Percentiles rank a stretch among this genome's conserved stretches.
These are phyloP conservation scores for Monarcha castaneiventris DNA, from an alignment of 2,113 vertebrate genomes.

Conservation along the genomic window DNA sequence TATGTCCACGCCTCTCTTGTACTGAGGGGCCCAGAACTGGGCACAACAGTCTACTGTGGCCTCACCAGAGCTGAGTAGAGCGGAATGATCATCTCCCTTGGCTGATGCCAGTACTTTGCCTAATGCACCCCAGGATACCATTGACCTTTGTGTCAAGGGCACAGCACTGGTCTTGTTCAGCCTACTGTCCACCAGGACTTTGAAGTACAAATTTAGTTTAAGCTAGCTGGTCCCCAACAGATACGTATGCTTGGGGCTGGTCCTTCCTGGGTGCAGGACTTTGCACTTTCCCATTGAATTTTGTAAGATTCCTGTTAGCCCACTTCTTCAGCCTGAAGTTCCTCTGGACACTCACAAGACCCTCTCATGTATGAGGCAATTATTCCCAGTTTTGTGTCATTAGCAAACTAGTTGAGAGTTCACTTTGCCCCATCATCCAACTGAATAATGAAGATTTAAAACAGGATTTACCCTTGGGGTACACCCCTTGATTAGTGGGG, in stretches of 20 bases:
- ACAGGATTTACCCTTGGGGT: neutral
- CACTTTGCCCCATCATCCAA: neutral
- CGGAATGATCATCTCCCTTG: neutral
- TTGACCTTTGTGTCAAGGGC: neutral
- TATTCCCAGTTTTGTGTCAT: neutral
- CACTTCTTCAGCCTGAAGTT: neutral
- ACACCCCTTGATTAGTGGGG: neutral
- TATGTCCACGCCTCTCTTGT: neutral
- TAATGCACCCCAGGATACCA: neutral
- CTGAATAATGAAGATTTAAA: neutral
- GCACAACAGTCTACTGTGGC: neutral
- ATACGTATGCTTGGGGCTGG: accelerated
- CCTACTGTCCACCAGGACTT: neutral
- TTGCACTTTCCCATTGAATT: neutral
- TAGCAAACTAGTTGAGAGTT: neutral
- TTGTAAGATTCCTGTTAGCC: neutral
- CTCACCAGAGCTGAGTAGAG: neutral
- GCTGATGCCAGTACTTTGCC: neutral
- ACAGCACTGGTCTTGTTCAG: neutral
- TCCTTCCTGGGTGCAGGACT: neutral
- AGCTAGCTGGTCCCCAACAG: accelerated
- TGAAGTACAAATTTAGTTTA: neutral
- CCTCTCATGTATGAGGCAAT: accelerated
- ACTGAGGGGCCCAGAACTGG: neutral
- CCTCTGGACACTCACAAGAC: neutral